Percentiles rank a stretch among this genome's conserved stretches.
phyloP scores from a whole-genome alignment of 2,797 vertebrate species.

The Alfaro cultratus region DNA sequence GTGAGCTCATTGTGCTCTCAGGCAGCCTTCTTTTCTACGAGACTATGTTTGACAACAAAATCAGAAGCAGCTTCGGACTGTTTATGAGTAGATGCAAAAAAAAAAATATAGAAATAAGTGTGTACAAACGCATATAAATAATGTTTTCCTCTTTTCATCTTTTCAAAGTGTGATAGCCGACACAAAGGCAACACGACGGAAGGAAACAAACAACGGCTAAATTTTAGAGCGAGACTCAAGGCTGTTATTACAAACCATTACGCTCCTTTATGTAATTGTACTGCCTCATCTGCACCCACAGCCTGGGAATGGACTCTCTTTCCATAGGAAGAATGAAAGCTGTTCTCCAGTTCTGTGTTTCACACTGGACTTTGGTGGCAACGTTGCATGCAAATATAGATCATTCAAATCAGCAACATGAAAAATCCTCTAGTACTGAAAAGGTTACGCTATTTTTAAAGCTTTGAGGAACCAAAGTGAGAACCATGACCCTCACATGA shows the following conservation, averaged over 20 bases:
- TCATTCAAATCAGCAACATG: too few species aligned
- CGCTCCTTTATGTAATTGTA: conserved; percentile 34
- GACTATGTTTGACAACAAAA: conserved; percentile 66
- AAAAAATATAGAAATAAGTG: conserved; percentile 21
- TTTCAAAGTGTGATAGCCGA: conserved; percentile 26
- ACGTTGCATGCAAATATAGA: too few species aligned
- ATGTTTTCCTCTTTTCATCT: conserved; percentile 35
- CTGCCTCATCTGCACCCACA: conserved; percentile 29
- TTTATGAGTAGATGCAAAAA: conserved; percentile 43
- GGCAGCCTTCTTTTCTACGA: conserved; percentile 23
- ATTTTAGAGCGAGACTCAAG: conserved; percentile 44
- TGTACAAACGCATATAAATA: conserved; percentile 38
- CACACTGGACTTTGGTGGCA: background rate
- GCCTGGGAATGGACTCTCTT: conserved; percentile 6
- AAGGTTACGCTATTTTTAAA: background rate
- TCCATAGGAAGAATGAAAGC: conserved; percentile 4
- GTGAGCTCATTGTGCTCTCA: conserved; percentile 48
- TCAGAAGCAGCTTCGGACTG: conserved; percentile 53
- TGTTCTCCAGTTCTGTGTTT: conserved; percentile 4
- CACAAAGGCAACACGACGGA: conserved; percentile 28
- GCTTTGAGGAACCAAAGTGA: background rate
- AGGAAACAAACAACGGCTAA: conserved; percentile 55
- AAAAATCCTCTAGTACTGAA: background rate
- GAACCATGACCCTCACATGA: background rate
- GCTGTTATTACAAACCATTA: conserved; percentile 47